Percentiles rank a stretch among this genome's conserved stretches.
Evolutionary conservation across 1,140 invertebrate genomes (phyloP).

Genomic region (Diprion similis): DNA sequence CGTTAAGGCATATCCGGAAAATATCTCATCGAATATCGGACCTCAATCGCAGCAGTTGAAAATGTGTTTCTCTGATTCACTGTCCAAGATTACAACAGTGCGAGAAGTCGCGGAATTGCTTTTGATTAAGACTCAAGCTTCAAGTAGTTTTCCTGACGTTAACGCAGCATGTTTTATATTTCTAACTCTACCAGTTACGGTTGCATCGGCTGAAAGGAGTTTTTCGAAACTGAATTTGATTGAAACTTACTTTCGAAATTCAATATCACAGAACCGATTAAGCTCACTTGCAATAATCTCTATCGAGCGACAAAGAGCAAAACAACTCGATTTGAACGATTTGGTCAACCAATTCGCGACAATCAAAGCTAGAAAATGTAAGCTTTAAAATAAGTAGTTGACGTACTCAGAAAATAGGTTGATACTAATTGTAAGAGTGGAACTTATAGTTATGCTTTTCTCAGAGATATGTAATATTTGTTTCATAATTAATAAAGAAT

Average conservation of each 20-base stretch:
- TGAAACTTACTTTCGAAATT: slow-evolving; percentile 36
- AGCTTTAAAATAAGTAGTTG: neutral
- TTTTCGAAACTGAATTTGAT: slow-evolving; percentile 43
- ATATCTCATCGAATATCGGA: neutral
- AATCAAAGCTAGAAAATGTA: slow-evolving; percentile 3
- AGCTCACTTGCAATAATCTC: slow-evolving; percentile 1
- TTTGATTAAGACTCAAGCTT: slow-evolving; percentile 1
- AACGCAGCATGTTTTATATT: slow-evolving; percentile 45
- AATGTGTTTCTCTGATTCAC: neutral
- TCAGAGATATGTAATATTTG: neutral
- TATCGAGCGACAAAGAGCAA: neutral
- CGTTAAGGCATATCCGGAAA: neutral
- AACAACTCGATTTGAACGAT: slow-evolving; percentile 1
- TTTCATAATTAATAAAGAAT: slow-evolving; percentile 1
- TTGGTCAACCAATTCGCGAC: neutral
- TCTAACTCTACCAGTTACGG: slow-evolving; percentile 44
- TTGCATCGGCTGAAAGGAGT: slow-evolving; percentile 38
- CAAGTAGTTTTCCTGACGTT: slow-evolving; percentile 40
- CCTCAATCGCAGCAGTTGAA: neutral
- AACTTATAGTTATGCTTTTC: neutral
- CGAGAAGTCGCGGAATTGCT: neutral
- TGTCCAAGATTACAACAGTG: neutral
- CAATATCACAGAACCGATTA: slow-evolving; percentile 1
- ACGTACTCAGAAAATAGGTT: neutral
- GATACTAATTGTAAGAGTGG: neutral